Conservation (phyloP, 2,113 vertebrate species). For the Xenopus laevis region DNA sequence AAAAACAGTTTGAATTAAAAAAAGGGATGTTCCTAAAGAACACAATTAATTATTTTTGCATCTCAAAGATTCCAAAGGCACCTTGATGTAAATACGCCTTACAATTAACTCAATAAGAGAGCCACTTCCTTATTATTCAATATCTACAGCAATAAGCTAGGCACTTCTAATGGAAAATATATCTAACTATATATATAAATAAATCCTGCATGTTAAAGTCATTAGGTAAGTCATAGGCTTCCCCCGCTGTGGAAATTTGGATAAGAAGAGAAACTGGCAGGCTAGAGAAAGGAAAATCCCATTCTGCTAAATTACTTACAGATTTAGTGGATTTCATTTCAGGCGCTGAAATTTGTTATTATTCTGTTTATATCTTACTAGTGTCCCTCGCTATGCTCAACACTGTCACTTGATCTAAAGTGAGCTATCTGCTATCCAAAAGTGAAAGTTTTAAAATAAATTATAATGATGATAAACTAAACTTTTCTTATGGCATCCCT, state of each 20-base stretch:
- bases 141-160: slow-evolving; percentile 5
- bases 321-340: slow-evolving; percentile 53
- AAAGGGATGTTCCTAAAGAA: no score
- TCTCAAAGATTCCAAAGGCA: not conserved
- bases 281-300: slow-evolving; percentile 71
- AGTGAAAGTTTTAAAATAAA: no score
- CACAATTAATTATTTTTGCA: no score
- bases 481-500: no score
- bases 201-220: slow-evolving; percentile 64
- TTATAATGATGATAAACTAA: no score
- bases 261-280: slow-evolving; percentile 69
- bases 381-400: slow-evolving; percentile 25
- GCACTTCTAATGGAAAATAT: slow-evolving; percentile 24
- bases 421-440: not conserved
- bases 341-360: slow-evolving; percentile 51
- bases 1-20: no score
- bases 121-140: slow-evolving; percentile 9
- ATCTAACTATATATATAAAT: slow-evolving; percentile 22
- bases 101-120: not conserved
- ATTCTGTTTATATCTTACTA: slow-evolving; percentile 55
- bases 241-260: slow-evolving; percentile 74
- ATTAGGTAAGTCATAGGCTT: slow-evolving; percentile 70
- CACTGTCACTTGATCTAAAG: slow-evolving; percentile 7
- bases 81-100: not conserved
- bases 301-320: slow-evolving; percentile 70